These are phyloP conservation scores for Drosophila neonasuta DNA, from an alignment of 2,888 invertebrate species.

Conservation along the genomic window DNA sequence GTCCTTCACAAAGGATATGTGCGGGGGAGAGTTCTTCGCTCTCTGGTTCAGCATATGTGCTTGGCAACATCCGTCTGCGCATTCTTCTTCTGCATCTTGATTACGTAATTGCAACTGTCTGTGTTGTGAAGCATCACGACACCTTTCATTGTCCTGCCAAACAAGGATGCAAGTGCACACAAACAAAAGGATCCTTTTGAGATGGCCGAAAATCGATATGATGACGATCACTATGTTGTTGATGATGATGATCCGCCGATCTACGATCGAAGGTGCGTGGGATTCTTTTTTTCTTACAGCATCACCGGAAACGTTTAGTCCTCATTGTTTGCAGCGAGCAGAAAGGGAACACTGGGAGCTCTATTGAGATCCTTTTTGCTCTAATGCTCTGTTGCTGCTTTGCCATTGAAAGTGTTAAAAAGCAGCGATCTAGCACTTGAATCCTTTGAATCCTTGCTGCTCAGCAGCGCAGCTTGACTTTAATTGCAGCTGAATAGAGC, in stretches of 20 bases:
- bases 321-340: conserved; percentile 26
- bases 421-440: conserved; percentile 56
- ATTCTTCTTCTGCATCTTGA: conserved; percentile 36
- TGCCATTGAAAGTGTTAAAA: conserved; percentile 65
- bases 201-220: conserved; percentile 37
- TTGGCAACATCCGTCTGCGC: conserved; percentile 54
- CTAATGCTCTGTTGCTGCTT: conserved; percentile 1
- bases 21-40: background rate
- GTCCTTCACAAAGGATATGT: conserved; percentile 5
- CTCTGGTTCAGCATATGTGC: conserved; percentile 13
- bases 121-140: conserved; percentile 36
- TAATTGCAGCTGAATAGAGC: conserved; percentile 73
- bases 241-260: background rate
- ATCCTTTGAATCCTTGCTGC: conserved; percentile 24
- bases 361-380: conserved; percentile 4
- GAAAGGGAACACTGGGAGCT: conserved; percentile 13
- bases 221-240: background rate
- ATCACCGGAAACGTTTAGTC: conserved; percentile 52
- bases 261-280: conserved; percentile 43
- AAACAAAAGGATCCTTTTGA: conserved; percentile 35
- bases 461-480: conserved; percentile 67
- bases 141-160: conserved; percentile 39
- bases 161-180: conserved; percentile 40
- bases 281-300: conserved; percentile 29
- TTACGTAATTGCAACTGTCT: conserved; percentile 72